Percentiles rank a stretch among this genome's conserved stretches.
Conservation (phyloP, 2,797 vertebrate genomes). For the Alca torda region DNA sequence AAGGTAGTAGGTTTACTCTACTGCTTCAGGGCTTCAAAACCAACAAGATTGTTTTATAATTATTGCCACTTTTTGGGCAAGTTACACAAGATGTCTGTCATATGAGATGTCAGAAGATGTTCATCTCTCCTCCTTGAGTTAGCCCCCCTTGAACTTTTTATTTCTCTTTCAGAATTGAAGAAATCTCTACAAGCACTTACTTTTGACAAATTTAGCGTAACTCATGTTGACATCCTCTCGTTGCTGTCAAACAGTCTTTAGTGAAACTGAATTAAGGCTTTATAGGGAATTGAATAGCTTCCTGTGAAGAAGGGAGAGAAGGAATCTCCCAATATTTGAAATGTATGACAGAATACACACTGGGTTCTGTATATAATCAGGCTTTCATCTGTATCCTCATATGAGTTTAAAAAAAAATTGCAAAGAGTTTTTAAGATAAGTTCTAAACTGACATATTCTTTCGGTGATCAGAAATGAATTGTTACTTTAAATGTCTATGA, state of each 20-base stretch:
- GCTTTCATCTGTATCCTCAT: constrained; percentile 14
- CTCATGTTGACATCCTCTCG: constrained; percentile 9
- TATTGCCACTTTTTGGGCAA: not conserved
- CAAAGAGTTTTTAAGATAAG: not conserved
- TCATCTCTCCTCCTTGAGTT: not conserved
- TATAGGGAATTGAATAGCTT: constrained; percentile 38
- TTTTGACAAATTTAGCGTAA: not conserved
- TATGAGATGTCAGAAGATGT: not conserved
- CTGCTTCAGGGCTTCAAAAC: not conserved
- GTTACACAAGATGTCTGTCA: not conserved
- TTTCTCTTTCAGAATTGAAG: not conserved
- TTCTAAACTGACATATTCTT: not conserved
- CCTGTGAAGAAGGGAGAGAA: not conserved
- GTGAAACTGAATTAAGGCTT: constrained; percentile 35
- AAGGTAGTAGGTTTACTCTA: not conserved
- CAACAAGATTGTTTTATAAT: not conserved
- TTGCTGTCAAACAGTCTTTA: constrained; percentile 48
- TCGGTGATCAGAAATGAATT: not conserved
- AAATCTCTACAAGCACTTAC: not conserved
- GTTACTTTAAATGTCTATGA: not conserved
- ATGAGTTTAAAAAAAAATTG: not conserved
- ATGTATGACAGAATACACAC: not conserved
- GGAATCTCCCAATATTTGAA: constrained; percentile 1
- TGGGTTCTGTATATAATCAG: not conserved
- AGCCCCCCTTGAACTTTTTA: not conserved